Conservation (phyloP, 1,140 invertebrate genomes). For the Monochamus saltuarius region DNA sequence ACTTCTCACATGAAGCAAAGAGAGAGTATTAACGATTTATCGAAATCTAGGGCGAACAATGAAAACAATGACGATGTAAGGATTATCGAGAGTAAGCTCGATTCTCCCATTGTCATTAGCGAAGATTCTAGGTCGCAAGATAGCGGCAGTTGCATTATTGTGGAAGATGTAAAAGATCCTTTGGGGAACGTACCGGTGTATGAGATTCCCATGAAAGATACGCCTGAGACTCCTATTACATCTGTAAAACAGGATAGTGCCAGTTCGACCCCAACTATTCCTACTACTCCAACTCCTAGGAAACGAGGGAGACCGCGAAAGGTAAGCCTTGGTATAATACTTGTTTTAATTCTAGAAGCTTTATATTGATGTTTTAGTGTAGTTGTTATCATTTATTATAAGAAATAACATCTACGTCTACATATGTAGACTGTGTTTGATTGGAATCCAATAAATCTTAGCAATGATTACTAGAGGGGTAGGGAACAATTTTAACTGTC, state of each 20-base stretch:
- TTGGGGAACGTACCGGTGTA: conserved; percentile 26
- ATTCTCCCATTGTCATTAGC: conserved; percentile 30
- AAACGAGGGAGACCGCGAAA: conserved; percentile 39
- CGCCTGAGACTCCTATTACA: too few relatives aligned
- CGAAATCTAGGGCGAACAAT: conserved; percentile 7
- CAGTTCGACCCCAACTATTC: background rate
- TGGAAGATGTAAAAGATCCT: conserved; percentile 28
- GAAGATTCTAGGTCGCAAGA: conserved; percentile 39
- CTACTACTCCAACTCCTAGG: conserved; percentile 28
- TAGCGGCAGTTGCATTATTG: conserved; percentile 25
- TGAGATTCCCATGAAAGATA: conserved; percentile 14
- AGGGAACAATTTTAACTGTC: too few relatives aligned
- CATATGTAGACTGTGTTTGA: too few relatives aligned
- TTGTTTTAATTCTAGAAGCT: too few relatives aligned
- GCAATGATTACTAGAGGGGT: too few relatives aligned
- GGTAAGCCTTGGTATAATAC: background rate
- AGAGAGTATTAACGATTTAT: background rate
- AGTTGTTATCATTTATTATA: too few relatives aligned
- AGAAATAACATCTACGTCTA: too few relatives aligned
- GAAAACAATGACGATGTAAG: conserved; percentile 27
- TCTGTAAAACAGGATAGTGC: too few relatives aligned
- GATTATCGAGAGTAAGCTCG: conserved; percentile 26
- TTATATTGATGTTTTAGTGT: too few relatives aligned
- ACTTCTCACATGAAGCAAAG: background rate
- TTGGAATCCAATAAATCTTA: too few relatives aligned